These are phyloP conservation scores for Lobophora halterata DNA, from an alignment of 2,888 invertebrate species.

Conservation along the genomic window DNA sequence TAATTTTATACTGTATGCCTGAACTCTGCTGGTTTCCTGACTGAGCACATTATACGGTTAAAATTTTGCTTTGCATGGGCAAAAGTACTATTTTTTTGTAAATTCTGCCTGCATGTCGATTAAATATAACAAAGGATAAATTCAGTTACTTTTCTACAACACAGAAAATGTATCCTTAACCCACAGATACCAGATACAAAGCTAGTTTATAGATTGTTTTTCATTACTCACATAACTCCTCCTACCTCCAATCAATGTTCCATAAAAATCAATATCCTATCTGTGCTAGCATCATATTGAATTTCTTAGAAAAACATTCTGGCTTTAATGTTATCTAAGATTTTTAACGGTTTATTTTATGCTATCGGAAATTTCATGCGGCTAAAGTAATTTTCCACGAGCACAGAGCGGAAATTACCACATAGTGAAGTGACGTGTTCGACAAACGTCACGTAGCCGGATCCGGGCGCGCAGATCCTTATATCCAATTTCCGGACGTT, in stretches of 20 bases:
- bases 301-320: slow-evolving; percentile 35
- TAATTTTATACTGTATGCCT: too few species aligned
- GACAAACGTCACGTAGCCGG: slow-evolving; percentile 80
- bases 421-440: slow-evolving; percentile 80
- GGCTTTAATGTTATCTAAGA: slow-evolving; percentile 44
- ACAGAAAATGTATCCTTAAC: not conserved
- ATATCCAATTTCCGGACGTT: slow-evolving; percentile 80
- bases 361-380: slow-evolving; percentile 76
- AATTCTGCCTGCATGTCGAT: too few species aligned
- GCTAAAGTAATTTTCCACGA: slow-evolving; percentile 80
- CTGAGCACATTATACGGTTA: too few species aligned
- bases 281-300: slow-evolving; percentile 18
- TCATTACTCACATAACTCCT: slow-evolving; percentile 14
- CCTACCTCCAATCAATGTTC: slow-evolving; percentile 19
- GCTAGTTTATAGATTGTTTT: slow-evolving; percentile 11
- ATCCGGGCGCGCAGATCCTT: slow-evolving; percentile 76
- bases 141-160: slow-evolving; percentile 2
- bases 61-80: too few species aligned
- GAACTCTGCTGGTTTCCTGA: slow-evolving; percentile 16
- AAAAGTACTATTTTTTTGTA: too few species aligned
- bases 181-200: not conserved
- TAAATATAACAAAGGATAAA: too few species aligned
- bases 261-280: too few species aligned
- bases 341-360: slow-evolving; percentile 65
- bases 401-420: slow-evolving; percentile 78